Percentiles rank a stretch among this genome's conserved stretches.
Conservation (phyloP, 2,888 invertebrate genomes). For the Sthenelais limicola region DNA sequence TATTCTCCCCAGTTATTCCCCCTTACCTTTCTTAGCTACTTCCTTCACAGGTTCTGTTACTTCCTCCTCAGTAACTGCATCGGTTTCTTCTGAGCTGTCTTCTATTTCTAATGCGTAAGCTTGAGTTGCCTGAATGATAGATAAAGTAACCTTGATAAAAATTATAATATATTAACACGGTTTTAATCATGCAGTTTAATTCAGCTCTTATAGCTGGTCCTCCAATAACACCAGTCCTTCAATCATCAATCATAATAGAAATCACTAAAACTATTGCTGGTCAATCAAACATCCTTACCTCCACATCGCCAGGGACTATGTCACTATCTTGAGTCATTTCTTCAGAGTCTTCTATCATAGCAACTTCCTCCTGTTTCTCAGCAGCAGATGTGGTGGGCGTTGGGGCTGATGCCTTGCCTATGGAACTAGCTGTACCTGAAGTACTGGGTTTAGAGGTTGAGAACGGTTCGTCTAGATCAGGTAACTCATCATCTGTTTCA, state of each 20-base stretch:
- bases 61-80: background rate
- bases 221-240: no score
- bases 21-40: constrained; percentile 1
- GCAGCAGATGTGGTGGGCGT: no score
- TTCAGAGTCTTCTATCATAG: background rate
- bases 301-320: background rate
- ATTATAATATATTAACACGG: no score
- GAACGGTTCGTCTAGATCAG: background rate
- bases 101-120: background rate
- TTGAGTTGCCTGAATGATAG: constrained; percentile 11
- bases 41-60: background rate
- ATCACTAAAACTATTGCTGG: no score
- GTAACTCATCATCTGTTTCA: background rate
- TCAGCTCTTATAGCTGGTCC: no score
- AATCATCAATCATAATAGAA: no score
- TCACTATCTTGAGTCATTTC: background rate
- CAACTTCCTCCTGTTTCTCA: no score
- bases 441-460: background rate
- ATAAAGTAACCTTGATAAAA: no score
- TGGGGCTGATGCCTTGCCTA: no score
- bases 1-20: background rate
- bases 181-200: no score
- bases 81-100: background rate
- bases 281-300: constrained; percentile 1
- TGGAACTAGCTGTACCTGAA: background rate